phyloP scores from a whole-genome alignment of 2,888 invertebrate genomes.

The Entomobrya multifasciata region DNA sequence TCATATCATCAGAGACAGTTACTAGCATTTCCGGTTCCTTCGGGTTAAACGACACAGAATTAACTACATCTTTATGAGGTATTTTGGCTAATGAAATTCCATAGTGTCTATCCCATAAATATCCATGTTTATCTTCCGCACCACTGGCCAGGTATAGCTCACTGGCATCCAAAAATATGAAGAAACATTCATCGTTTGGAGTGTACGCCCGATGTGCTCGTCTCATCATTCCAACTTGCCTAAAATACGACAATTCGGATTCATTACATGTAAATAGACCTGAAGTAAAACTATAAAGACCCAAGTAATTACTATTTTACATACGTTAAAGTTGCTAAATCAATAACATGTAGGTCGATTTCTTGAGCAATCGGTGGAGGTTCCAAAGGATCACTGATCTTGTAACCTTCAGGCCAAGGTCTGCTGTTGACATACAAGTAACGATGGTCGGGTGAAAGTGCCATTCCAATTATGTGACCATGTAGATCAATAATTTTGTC shows the following conservation, averaged over 20 bases:
- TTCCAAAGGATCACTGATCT: slow-evolving; percentile 88
- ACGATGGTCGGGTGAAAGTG: slow-evolving; percentile 85
- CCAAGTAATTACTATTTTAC: no score
- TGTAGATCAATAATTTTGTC: slow-evolving; percentile 91
- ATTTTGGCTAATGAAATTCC: slow-evolving; percentile 88
- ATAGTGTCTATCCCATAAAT: slow-evolving; percentile 91
- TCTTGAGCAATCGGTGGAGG: slow-evolving; percentile 93
- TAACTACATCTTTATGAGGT: slow-evolving; percentile 90
- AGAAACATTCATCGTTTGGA: slow-evolving; percentile 91
- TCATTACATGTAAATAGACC: no score
- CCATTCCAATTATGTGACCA: slow-evolving; percentile 94
- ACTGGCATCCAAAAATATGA: slow-evolving; percentile 91
- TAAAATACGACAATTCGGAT: no score
- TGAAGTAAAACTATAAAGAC: no score
- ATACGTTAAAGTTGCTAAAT: slow-evolving; percentile 87
- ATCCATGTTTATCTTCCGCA: slow-evolving; percentile 89
- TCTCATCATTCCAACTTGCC: slow-evolving; percentile 88
- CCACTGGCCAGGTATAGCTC: slow-evolving; percentile 92
- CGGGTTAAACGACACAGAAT: slow-evolving; percentile 92
- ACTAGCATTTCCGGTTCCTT: slow-evolving; percentile 90
- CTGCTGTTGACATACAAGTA: slow-evolving; percentile 91
- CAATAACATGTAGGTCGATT: slow-evolving; percentile 93
- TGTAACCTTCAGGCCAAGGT: slow-evolving; percentile 89
- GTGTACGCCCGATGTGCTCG: slow-evolving; percentile 91
- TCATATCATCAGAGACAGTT: slow-evolving; percentile 90